Evolutionary conservation across 2,888 invertebrate species (phyloP).

Genomic region (Cataglyphis cursor): DNA sequence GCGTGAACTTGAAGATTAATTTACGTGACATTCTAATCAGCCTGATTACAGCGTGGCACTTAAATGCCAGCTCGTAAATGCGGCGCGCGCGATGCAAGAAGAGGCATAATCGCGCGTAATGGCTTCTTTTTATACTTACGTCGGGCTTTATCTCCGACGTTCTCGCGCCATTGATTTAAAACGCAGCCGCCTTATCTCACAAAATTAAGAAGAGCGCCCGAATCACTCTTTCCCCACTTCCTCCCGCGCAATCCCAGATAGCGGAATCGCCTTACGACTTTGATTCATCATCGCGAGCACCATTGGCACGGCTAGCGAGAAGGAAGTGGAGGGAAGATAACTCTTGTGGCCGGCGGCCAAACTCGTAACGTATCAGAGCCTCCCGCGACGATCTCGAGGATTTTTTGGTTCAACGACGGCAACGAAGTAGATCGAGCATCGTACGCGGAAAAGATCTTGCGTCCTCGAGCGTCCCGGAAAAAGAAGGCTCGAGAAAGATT

Average conservation of each 20-base stretch:
- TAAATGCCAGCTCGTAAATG: background rate
- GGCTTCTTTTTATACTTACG: slow-evolving; percentile 22
- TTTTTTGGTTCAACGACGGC: slow-evolving; percentile 37
- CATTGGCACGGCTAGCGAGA: slow-evolving; percentile 22
- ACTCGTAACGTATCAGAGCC: slow-evolving; percentile 33
- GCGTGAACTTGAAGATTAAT: background rate
- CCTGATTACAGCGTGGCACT: slow-evolving; percentile 21
- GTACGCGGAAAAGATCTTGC: background rate
- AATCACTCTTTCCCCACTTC: background rate
- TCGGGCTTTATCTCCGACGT: slow-evolving; percentile 28
- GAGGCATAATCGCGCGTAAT: slow-evolving; percentile 22
- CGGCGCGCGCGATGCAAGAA: slow-evolving; percentile 9
- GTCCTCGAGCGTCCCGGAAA: background rate
- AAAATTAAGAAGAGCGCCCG: slow-evolving; percentile 43
- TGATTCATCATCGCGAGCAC: slow-evolving; percentile 48
- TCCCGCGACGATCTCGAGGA: slow-evolving; percentile 28
- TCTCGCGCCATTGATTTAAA: slow-evolving; percentile 51
- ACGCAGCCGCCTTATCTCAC: slow-evolving; percentile 41
- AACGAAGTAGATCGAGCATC: slow-evolving; percentile 20
- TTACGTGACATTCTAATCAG: slow-evolving; percentile 16
- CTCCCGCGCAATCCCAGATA: slow-evolving; percentile 31
- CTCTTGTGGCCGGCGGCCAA: slow-evolving; percentile 54
- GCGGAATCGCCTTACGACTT: slow-evolving; percentile 17
- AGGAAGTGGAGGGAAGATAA: slow-evolving; percentile 34
- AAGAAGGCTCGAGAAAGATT: background rate